Percentiles rank a stretch among this genome's conserved stretches.
Evolutionary conservation across 1,140 invertebrate species (phyloP).

Genomic region (Cheumatopsyche charites): DNA sequence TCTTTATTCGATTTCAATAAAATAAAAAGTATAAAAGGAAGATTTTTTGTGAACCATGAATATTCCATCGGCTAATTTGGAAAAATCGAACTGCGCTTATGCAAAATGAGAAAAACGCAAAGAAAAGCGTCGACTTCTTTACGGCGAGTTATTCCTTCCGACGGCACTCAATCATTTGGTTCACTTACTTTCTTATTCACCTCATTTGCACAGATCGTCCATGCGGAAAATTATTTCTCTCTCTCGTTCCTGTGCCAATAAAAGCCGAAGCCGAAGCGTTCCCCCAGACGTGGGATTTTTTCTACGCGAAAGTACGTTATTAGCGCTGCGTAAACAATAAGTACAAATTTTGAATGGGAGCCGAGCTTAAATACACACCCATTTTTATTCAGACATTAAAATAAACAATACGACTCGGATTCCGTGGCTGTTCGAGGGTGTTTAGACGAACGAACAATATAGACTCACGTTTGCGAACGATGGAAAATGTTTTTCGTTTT

Average conservation of each 20-base stretch:
- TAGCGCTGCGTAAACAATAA: constrained; percentile 47
- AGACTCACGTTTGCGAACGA: too few relatives aligned
- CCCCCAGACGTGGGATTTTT: constrained; percentile 32
- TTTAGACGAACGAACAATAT: not conserved
- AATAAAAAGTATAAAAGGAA: too few relatives aligned
- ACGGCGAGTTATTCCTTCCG: constrained; percentile 46
- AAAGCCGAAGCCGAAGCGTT: constrained; percentile 17
- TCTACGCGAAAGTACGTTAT: constrained; percentile 43
- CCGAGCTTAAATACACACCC: constrained; percentile 45
- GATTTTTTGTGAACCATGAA: constrained; percentile 23
- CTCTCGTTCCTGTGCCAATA: constrained; percentile 55
- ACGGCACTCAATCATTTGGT: constrained; percentile 61
- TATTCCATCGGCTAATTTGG: constrained; percentile 38
- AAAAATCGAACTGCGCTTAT: not conserved
- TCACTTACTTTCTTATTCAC: constrained; percentile 56
- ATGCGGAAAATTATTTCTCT: constrained; percentile 65
- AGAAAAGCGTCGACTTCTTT: constrained; percentile 39
- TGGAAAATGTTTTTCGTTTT: too few relatives aligned
- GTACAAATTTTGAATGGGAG: constrained; percentile 48
- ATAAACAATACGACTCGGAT: constrained; percentile 41
- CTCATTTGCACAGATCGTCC: constrained; percentile 63
- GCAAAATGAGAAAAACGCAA: constrained; percentile 30
- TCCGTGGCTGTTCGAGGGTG: not conserved
- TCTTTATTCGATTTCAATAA: too few relatives aligned
- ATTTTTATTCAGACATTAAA: constrained; percentile 47